Conservation (phyloP, 2,888 invertebrate genomes). For the Drosophila testacea region DNA sequence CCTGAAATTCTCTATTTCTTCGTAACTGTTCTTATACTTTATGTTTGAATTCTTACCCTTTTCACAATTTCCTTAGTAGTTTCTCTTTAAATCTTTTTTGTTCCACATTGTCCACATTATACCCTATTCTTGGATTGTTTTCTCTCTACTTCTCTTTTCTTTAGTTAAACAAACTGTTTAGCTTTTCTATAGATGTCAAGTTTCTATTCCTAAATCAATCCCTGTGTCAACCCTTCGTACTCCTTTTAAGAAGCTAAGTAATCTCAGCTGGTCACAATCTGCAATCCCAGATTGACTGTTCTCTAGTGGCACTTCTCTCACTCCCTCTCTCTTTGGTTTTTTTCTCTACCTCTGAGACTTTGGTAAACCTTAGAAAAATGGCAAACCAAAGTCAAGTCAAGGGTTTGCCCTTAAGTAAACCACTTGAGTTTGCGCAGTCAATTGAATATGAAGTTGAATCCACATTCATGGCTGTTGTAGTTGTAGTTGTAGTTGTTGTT, state of each 20-base stretch:
- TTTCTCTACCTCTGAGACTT: background rate
- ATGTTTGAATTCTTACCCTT: no score
- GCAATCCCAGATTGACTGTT: background rate
- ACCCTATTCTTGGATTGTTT: background rate
- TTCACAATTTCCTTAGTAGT: no score
- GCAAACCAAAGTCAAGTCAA: slow-evolving; percentile 12
- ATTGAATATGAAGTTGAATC: slow-evolving; percentile 50
- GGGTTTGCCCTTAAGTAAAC: slow-evolving; percentile 24
- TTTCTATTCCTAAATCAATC: background rate
- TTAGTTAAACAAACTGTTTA: slow-evolving; percentile 7
- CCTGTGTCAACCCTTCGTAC: background rate
- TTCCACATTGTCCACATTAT: background rate
- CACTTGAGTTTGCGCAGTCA: slow-evolving; percentile 71
- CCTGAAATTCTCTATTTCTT: background rate
- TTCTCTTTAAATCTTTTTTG: background rate
- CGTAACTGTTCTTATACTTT: background rate
- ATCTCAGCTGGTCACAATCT: background rate
- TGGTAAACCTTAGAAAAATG: slow-evolving; percentile 13
- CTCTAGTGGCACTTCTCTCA: slow-evolving; percentile 30
- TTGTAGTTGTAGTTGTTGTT: slow-evolving; percentile 11
- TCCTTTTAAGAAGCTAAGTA: background rate
- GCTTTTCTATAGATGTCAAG: slow-evolving; percentile 7
- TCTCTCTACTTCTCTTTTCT: slow-evolving; percentile 1
- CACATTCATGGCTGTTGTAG: background rate
- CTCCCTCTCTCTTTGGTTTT: background rate